Conservation (phyloP, 2,888 invertebrate genomes). For the Lasioglossum oenotherae region DNA sequence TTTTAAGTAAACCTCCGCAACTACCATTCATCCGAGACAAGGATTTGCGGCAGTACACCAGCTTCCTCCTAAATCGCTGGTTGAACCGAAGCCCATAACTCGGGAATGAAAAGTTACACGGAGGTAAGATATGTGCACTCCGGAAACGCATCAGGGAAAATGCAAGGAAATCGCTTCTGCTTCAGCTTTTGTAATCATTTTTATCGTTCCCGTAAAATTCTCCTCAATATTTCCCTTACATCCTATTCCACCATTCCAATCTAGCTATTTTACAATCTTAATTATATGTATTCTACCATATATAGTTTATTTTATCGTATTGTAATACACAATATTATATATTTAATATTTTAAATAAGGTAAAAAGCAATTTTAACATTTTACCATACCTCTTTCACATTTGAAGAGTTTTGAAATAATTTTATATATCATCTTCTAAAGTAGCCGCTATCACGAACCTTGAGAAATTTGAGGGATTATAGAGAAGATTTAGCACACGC, state of each 20-base stretch:
- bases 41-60: constrained; percentile 15
- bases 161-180: constrained; percentile 3
- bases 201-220: background rate
- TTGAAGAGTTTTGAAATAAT: background rate
- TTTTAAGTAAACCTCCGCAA: constrained; percentile 2
- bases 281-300: background rate
- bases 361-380: no score
- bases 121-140: constrained; percentile 16
- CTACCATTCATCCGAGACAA: constrained; percentile 16
- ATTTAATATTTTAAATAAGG: no score
- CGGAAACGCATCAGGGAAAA: constrained; percentile 7
- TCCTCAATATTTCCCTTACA: background rate
- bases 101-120: constrained; percentile 22
- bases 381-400: background rate
- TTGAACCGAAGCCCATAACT: constrained; percentile 28
- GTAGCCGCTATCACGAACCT: background rate
- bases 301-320: background rate
- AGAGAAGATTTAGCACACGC: background rate
- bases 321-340: background rate
- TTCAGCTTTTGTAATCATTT: constrained; percentile 11
- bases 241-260: background rate
- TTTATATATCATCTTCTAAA: background rate
- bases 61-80: constrained; percentile 22
- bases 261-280: background rate
- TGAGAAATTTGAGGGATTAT: background rate